phyloP scores from a whole-genome alignment of 2,113 vertebrate genomes.

The Chunga burmeisteri region DNA sequence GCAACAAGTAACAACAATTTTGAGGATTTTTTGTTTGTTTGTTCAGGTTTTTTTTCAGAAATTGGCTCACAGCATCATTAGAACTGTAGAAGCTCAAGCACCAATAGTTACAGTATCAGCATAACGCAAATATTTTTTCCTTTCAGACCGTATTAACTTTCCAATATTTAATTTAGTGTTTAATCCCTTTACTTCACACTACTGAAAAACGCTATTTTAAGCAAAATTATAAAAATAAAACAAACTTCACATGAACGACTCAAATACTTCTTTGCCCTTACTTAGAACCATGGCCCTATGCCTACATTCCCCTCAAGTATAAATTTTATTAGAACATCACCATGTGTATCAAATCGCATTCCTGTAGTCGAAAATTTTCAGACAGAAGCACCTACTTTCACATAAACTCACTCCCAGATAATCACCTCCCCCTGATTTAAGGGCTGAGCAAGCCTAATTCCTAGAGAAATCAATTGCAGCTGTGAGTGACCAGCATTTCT shows the following conservation, averaged over 20 bases:
- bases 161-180: background rate
- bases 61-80: background rate
- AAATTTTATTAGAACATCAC: background rate
- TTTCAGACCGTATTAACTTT: background rate
- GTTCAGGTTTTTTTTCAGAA: background rate
- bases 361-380: background rate
- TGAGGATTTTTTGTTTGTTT: too few relatives aligned
- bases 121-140: background rate
- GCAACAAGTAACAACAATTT: background rate
- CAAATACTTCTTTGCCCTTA: background rate
- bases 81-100: background rate
- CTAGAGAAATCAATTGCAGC: slow-evolving; percentile 24
- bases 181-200: background rate
- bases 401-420: background rate
- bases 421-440: background rate
- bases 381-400: background rate
- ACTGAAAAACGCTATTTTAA: background rate
- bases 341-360: background rate
- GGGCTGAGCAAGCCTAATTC: slow-evolving; percentile 28
- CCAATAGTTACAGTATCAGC: background rate
- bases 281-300: background rate
- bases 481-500: background rate
- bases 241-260: background rate
- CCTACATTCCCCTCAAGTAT: background rate
- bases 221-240: background rate